Conservation (phyloP, 2,113 vertebrate species). For the Hyla sarda region DNA sequence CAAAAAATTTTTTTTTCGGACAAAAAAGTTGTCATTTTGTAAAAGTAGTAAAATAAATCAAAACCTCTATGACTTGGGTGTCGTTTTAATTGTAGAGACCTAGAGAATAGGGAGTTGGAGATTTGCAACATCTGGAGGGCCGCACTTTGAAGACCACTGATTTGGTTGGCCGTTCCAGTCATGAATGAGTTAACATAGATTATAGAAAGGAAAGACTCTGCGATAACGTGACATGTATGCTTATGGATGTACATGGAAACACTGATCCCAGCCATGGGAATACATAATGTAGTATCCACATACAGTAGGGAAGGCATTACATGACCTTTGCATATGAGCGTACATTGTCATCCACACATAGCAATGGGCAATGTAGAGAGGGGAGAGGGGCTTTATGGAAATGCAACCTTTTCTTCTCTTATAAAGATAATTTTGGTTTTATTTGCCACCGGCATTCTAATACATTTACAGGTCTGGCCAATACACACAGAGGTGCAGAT, state of each 20-base stretch:
- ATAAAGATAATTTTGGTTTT: background rate
- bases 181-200: slow-evolving; percentile 12
- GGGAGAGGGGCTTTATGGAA: slow-evolving; percentile 15
- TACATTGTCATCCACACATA: background rate
- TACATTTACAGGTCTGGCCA: background rate
- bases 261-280: background rate
- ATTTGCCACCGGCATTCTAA: slow-evolving; percentile 4
- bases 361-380: background rate
- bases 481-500: background rate
- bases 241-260: slow-evolving; percentile 1
- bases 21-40: no score
- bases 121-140: no score
- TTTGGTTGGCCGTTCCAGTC: no score
- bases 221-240: background rate
- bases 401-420: slow-evolving; percentile 39
- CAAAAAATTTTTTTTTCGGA: no score
- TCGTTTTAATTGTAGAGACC: no score
- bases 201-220: background rate
- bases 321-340: slow-evolving; percentile 35
- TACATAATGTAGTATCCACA: background rate
- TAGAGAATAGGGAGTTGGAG: no score
- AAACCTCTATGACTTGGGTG: no score
- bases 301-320: slow-evolving; percentile 6
- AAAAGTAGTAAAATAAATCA: no score
- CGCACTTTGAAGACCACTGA: no score